Conservation (phyloP, 2,797 vertebrate species). For the Pogonophryne albipinna region DNA sequence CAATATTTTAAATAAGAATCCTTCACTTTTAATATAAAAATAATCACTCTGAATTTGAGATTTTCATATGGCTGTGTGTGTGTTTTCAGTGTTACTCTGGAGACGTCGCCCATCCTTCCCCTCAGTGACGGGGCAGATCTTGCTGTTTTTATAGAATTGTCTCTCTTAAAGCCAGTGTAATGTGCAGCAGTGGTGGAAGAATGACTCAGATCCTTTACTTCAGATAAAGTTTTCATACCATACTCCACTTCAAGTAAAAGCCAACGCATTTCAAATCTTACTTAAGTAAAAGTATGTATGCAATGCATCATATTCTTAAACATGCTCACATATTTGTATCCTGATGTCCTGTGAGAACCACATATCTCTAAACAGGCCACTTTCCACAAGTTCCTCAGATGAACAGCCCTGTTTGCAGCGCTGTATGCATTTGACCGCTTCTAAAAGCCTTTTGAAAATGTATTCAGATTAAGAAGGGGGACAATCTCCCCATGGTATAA, state of each 20-base stretch:
- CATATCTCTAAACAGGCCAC: no score
- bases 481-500: no score
- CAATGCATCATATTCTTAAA: no score
- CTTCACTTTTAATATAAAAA: constrained; percentile 5
- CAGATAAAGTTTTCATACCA: not conserved
- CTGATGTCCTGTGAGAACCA: no score
- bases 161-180: constrained; percentile 2
- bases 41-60: not conserved
- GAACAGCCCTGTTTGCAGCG: no score
- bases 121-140: constrained; percentile 71
- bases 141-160: constrained; percentile 27
- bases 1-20: constrained; percentile 6
- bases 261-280: not conserved
- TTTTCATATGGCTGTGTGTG: constrained; percentile 48
- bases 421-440: no score
- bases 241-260: not conserved
- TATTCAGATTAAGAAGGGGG: no score
- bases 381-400: no score
- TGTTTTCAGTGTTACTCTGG: constrained; percentile 71
- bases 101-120: constrained; percentile 63
- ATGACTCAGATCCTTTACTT: not conserved
- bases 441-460: no score
- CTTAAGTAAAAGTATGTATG: not conserved
- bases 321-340: no score
- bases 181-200: not conserved